Base-by-base conservation (phyloP, 1,140 invertebrate genomes). In the Lepidurus apus region DNA sequence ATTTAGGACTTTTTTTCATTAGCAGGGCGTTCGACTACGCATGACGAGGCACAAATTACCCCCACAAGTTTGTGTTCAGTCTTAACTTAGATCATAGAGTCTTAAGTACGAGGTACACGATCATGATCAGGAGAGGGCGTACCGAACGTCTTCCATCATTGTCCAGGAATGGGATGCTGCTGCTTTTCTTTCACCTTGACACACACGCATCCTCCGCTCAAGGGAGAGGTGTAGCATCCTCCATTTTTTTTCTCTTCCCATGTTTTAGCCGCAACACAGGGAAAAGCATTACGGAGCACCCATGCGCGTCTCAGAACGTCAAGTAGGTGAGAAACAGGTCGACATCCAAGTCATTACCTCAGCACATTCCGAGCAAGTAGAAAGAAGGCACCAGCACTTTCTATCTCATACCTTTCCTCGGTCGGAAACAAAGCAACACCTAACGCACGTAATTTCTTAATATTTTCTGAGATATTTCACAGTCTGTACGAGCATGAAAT, bases 121-220 rank as follows among this genome's bases (percentile, higher is more conserved):
- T 65, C 53, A 21, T n/a, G 53, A 65, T 65, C 53, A 65, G 13
- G 53, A 17, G 53, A 65, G 21, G 53, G 53, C 53, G 53, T 9
- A n/a, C 53, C 21, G 53, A 65, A 65, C 9, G 21, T 17, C 53
- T 65, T 65, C 53, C 53, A 65, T 65, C 17, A 65, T 21, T 65
- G 17, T 65, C 53, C 53, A 13, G 8, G 17, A 21, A 21, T 21
- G 17, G 53, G 7, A 17, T n/a, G 53, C 17, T 65, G 53, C n/a
- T 65, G 53, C 53, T 65, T 65, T 65, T 17, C 8, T 65, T 17
- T 65, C 53, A 65, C 53, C 53, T 65, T 65, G 53, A 65, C 53
- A 65, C 53, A 65, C 53, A 65, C 53, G 53, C 53, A 65, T 65
- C 53, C 53, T 65, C 53, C 53, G 53, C 53, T 17, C n/a, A 21